A percentile compares a stretch with the other conserved stretches of the same genome.
These are phyloP conservation scores for Philopotamus ludificatus DNA, from an alignment of 1,140 invertebrate genomes.

Conservation along the genomic window DNA sequence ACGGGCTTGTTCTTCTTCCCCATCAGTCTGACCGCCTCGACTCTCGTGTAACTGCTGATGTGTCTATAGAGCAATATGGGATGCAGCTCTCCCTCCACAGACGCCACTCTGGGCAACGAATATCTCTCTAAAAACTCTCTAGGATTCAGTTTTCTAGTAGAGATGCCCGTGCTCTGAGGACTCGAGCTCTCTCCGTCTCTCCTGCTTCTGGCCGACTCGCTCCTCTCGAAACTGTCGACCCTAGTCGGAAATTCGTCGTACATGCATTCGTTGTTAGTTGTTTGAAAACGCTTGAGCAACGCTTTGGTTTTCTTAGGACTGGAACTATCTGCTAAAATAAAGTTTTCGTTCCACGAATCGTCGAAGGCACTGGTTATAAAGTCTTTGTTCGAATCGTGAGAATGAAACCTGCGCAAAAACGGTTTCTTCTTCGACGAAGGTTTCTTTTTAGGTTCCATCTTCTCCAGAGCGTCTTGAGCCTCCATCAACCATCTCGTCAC, in stretches of 20 bases:
- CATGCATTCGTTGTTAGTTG: conserved; percentile 22
- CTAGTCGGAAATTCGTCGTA: conserved; percentile 16
- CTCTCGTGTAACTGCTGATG: conserved; percentile 57
- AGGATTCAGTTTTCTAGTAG: conserved; percentile 46
- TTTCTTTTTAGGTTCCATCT: conserved; percentile 51
- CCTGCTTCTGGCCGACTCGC: conserved; percentile 34
- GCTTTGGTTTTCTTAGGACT: conserved; percentile 51
- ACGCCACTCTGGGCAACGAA: conserved; percentile 57
- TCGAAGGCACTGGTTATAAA: conserved; percentile 45
- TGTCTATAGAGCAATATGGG: conserved; percentile 57
- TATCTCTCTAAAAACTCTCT: conserved; percentile 60
- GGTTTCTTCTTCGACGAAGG: conserved; percentile 48
- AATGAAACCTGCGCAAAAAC: conserved; percentile 43
- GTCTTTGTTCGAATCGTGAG: conserved; percentile 48
- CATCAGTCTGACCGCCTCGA: conserved; percentile 55
- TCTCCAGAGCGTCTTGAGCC: conserved; percentile 53
- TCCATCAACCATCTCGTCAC: conserved; percentile 56
- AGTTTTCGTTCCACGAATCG: conserved; percentile 54
- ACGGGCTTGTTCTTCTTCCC: conserved; percentile 59
- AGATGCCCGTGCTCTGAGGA: conserved; percentile 26
- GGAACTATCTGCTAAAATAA: conserved; percentile 49
- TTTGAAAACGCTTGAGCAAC: conserved; percentile 42
- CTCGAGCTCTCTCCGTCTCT: conserved; percentile 16
- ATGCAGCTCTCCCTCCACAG: conserved; percentile 54
- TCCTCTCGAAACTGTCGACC: conserved; percentile 34